Percentiles rank a stretch among this genome's conserved stretches.
Conservation (phyloP, 2,113 vertebrate species). For the Rhegmatorhina hoffmannsi region DNA sequence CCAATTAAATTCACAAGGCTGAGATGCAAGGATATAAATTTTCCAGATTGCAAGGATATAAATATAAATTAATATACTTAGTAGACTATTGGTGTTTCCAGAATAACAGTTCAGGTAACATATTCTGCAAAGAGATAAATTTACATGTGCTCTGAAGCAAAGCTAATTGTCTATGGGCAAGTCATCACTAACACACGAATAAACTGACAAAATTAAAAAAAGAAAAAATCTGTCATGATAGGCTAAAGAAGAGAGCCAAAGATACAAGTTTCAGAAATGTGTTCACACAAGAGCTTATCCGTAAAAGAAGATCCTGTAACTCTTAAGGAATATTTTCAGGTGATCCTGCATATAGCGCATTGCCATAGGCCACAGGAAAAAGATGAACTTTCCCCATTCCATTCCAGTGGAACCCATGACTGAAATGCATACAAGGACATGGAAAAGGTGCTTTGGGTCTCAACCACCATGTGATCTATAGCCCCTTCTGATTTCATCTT, state of each 20-base stretch:
- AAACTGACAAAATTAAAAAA: background rate
- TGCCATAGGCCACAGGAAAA: background rate
- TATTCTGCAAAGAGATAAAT: background rate
- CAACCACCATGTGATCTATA: background rate
- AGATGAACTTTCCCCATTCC: background rate
- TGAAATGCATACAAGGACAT: background rate
- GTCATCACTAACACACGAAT: background rate
- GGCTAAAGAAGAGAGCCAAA: background rate
- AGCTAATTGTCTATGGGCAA: background rate
- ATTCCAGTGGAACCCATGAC: background rate
- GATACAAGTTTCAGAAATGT: background rate
- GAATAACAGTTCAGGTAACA: background rate
- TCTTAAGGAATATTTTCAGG: background rate
- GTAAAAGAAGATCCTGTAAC: background rate
- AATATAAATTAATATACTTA: background rate
- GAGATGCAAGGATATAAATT: too few species aligned
- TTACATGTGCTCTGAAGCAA: background rate
- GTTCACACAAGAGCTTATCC: background rate
- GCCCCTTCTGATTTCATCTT: background rate
- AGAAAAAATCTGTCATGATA: background rate
- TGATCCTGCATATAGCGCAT: background rate
- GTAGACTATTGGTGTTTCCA: background rate
- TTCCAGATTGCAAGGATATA: background rate
- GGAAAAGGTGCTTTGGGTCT: background rate
- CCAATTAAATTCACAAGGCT: background rate